Evolutionary conservation across 2,888 invertebrate species (phyloP).

Genomic region (Himalopsyche kuldschensis): DNA sequence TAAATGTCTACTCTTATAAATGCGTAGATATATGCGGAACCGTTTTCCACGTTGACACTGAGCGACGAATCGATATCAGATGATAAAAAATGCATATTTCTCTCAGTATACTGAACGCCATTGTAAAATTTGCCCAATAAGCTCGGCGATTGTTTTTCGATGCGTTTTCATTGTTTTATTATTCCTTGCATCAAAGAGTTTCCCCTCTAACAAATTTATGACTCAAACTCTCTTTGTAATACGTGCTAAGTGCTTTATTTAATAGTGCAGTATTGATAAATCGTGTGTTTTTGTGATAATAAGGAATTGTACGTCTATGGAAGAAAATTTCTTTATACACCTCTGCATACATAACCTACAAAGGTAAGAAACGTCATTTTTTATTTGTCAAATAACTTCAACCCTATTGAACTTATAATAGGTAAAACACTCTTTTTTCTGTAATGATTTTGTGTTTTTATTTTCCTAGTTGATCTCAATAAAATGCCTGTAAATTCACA

Average conservation of each 20-base stretch:
- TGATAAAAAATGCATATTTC: constrained; percentile 25
- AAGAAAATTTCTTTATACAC: not conserved
- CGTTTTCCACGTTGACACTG: not conserved
- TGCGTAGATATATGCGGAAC: not conserved
- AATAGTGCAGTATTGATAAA: not conserved
- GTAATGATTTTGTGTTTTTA: too few relatives aligned
- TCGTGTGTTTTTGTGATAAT: not conserved
- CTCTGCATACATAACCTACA: not conserved
- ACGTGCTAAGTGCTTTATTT: not conserved
- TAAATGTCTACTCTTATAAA: not conserved
- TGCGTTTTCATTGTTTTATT: not conserved
- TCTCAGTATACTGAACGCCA: not conserved
- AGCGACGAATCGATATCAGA: constrained; percentile 14
- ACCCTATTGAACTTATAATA: too few relatives aligned
- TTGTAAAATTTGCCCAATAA: not conserved
- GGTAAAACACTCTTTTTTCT: too few relatives aligned
- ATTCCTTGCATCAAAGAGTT: not conserved
- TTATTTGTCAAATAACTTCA: not conserved
- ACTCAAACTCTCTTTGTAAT: not conserved
- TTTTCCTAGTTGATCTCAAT: too few relatives aligned
- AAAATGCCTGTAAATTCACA: too few relatives aligned
- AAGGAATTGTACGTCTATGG: not conserved
- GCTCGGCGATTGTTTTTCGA: not conserved
- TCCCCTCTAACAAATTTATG: not conserved
- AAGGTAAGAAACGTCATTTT: not conserved